A percentile compares a stretch with the other conserved stretches of the same genome.
Conservation (phyloP, 2,797 vertebrate species). For the Sebastes reedi region DNA sequence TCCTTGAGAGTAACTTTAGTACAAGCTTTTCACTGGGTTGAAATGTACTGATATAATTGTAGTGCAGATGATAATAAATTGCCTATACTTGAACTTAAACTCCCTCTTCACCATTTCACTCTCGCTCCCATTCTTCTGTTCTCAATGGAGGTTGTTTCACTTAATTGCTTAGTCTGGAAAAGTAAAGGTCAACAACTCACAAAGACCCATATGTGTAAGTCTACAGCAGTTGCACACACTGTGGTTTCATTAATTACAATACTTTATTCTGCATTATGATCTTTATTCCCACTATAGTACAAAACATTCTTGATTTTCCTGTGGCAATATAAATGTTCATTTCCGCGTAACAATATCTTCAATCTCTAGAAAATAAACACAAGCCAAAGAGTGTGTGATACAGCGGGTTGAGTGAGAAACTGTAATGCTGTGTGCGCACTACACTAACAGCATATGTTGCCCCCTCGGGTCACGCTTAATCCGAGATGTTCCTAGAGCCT, state of each 20-base stretch:
- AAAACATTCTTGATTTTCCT: not conserved
- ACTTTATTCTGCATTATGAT: not conserved
- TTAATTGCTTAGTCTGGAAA: conserved; percentile 14
- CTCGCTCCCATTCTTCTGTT: not conserved
- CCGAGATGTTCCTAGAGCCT: conserved; percentile 57
- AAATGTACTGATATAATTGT: not conserved
- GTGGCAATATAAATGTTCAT: not conserved
- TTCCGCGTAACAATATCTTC: not conserved
- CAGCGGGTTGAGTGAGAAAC: conserved; percentile 18
- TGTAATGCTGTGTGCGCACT: conserved; percentile 9
- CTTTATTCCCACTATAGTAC: not conserved
- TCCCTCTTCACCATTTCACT: not conserved
- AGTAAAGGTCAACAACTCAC: conserved; percentile 37
- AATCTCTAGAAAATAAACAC: not conserved
- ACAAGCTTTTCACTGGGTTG: not conserved
- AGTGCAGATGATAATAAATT: conserved; percentile 8
- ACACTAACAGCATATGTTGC: conserved; percentile 62
- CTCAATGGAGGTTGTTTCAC: conserved; percentile 6
- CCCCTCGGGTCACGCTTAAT: conserved; percentile 63
- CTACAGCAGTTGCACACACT: not conserved
- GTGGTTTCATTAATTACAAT: conserved; percentile 19
- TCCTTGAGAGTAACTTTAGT: not conserved
- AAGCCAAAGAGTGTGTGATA: not conserved
- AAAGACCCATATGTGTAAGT: conserved; percentile 12
- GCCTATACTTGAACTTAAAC: conserved; percentile 4